Percentiles rank a stretch among this genome's conserved stretches.
phyloP scores from a whole-genome alignment of 2,888 invertebrate species.

The Gnatocerus cornutus region DNA sequence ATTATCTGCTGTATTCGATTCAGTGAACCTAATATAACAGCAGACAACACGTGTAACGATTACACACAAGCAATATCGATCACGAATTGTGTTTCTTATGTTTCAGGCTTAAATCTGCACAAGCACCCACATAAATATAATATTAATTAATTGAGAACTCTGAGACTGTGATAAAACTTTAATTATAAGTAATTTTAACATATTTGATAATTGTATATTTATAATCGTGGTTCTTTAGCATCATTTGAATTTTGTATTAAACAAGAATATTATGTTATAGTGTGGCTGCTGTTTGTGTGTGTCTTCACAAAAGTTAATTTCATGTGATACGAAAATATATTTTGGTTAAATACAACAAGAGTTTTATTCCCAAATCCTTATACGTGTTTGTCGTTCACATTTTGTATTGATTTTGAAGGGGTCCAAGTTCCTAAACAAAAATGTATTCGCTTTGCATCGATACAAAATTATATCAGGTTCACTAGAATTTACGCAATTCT shows the following conservation, averaged over 20 bases:
- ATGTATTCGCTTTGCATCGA: slow-evolving; percentile 50
- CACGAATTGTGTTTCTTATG: slow-evolving; percentile 37
- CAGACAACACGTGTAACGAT: slow-evolving; percentile 61
- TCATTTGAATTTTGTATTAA: slow-evolving; percentile 49
- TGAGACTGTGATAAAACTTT: slow-evolving; percentile 69
- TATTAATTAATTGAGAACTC: slow-evolving; percentile 66
- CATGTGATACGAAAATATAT: slow-evolving; percentile 67
- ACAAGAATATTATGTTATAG: slow-evolving; percentile 62
- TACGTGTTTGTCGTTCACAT: slow-evolving; percentile 60
- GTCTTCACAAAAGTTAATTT: slow-evolving; percentile 54
- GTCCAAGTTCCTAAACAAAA: slow-evolving; percentile 68
- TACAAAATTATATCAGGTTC: slow-evolving; percentile 63
- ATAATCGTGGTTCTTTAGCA: slow-evolving; percentile 55
- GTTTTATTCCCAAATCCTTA: slow-evolving; percentile 64
- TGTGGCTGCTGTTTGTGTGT: slow-evolving; percentile 64
- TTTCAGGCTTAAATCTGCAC: slow-evolving; percentile 49
- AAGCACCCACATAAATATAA: slow-evolving; percentile 62
- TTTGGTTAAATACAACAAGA: slow-evolving; percentile 65
- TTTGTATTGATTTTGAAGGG: slow-evolving; percentile 58
- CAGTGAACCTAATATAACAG: slow-evolving; percentile 67
- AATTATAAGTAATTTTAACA: slow-evolving; percentile 65
- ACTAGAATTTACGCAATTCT: slow-evolving; percentile 64
- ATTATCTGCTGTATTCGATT: slow-evolving; percentile 68
- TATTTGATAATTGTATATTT: slow-evolving; percentile 62
- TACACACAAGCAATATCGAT: slow-evolving; percentile 38